Evolutionary conservation across 1,140 invertebrate genomes (phyloP).

Genomic region (Prorops nasuta): DNA sequence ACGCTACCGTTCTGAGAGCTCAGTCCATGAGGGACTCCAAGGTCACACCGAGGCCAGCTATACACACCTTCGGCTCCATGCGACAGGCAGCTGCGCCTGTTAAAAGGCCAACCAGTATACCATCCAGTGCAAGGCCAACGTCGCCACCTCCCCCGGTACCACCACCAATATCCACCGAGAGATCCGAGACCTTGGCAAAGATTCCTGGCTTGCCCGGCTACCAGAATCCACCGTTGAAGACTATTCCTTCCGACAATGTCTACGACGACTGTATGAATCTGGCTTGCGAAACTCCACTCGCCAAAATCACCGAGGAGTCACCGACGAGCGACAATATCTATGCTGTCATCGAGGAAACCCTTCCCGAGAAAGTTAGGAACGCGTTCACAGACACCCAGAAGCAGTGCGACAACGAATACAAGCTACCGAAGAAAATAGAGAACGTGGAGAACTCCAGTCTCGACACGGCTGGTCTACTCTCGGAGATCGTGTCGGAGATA

Average conservation of each 20-base stretch:
- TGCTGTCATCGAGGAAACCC: conserved; percentile 77
- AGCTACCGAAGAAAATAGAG: conserved; percentile 56
- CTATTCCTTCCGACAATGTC: conserved; percentile 45
- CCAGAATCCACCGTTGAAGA: conserved; percentile 48
- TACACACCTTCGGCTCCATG: conserved; percentile 82
- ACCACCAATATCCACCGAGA: conserved; percentile 40
- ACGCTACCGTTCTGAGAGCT: conserved; percentile 66
- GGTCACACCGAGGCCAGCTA: conserved; percentile 57
- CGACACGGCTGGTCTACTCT: conserved; percentile 69
- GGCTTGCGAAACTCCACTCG: conserved; percentile 59
- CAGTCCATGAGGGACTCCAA: conserved; percentile 73
- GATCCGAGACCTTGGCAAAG: conserved; percentile 30
- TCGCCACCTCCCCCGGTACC: conserved; percentile 67
- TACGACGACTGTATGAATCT: conserved; percentile 78
- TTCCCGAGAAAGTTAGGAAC: conserved; percentile 39
- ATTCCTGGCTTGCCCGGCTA: conserved; percentile 57
- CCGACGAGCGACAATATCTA: conserved; percentile 75
- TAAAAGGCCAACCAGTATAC: conserved; percentile 71
- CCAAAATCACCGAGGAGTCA: conserved; percentile 66
- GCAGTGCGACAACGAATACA: conserved; percentile 51
- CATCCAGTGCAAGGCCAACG: conserved; percentile 61
- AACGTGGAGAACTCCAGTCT: conserved; percentile 44
- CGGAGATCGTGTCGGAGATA: conserved; percentile 84
- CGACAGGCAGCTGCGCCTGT: conserved; percentile 54
- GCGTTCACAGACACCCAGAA: conserved; percentile 10